Evolutionary conservation across 2,113 vertebrate species (phyloP).

Genomic region (Dolichotis patagonum): DNA sequence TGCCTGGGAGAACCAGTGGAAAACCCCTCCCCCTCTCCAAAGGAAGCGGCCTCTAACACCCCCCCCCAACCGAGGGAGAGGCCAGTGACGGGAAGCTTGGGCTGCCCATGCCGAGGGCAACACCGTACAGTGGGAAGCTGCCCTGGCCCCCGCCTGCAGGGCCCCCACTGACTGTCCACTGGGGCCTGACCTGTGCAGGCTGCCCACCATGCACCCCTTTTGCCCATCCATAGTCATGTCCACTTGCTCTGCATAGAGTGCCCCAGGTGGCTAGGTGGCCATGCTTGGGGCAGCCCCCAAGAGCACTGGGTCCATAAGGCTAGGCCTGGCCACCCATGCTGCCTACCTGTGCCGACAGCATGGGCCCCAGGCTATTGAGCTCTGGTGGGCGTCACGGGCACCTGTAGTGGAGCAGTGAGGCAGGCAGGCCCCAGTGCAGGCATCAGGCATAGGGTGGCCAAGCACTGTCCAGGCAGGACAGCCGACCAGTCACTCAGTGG

Average conservation of each 20-base stretch:
- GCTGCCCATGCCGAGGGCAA: not conserved
- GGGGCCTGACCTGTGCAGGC: not conserved
- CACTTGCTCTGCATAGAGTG: not conserved
- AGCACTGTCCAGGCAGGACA: not conserved
- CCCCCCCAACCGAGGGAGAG: not conserved
- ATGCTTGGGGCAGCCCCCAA: not conserved
- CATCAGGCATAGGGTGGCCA: not conserved
- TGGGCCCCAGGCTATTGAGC: not conserved
- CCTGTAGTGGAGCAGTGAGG: not conserved
- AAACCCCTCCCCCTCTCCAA: not conserved
- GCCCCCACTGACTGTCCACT: not conserved
- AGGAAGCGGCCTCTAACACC: not conserved
- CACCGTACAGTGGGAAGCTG: not conserved
- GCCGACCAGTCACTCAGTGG: not conserved
- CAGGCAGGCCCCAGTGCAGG: not conserved
- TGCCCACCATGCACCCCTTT: not conserved
- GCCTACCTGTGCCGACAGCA: not conserved
- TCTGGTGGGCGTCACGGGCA: not conserved
- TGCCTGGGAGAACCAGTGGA: not conserved
- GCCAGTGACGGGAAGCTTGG: not conserved
- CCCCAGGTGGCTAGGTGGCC: not conserved
- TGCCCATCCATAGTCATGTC: not conserved
- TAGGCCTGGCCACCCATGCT: not conserved
- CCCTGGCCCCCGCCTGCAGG: not conserved
- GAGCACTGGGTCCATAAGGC: not conserved